These are phyloP conservation scores for Plutomurus gul DNA, from an alignment of 1,140 invertebrate genomes.

Conservation along the genomic window DNA sequence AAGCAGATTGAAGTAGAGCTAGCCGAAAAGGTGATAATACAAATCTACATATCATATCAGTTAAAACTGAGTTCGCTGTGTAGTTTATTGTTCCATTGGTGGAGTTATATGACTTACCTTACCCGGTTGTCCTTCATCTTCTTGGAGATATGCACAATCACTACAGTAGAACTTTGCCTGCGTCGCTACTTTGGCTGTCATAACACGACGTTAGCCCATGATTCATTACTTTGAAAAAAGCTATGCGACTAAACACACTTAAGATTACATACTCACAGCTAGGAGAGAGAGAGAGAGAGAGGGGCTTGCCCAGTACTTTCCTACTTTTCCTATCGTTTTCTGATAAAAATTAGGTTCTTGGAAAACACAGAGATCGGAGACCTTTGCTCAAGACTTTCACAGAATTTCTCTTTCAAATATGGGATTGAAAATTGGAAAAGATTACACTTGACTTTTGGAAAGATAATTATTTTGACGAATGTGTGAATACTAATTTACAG, in stretches of 20 bases:
- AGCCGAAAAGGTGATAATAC: constrained; percentile 2
- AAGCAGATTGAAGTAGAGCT: constrained; percentile 26
- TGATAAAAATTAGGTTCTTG: background rate
- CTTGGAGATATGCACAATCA: background rate
- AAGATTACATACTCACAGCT: background rate
- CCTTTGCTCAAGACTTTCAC: too few relatives aligned
- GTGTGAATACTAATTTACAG: too few relatives aligned
- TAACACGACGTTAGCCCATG: background rate
- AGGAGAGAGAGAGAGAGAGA: too few relatives aligned
- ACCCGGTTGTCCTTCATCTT: constrained; percentile 21
- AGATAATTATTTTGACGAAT: too few relatives aligned
- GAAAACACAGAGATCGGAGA: too few relatives aligned
- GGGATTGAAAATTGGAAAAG: too few relatives aligned
- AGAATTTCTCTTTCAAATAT: too few relatives aligned
- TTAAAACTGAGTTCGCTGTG: background rate
- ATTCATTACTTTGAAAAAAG: background rate
- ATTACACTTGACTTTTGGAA: too few relatives aligned
- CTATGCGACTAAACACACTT: background rate
- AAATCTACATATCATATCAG: constrained; percentile 5
- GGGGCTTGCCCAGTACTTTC: background rate
- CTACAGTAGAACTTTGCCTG: too few relatives aligned
- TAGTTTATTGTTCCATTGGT: too few relatives aligned
- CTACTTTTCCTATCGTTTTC: background rate
- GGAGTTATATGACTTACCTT: background rate
- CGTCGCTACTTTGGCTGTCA: background rate